These are phyloP conservation scores for Ormia ochracea DNA, from an alignment of 2,888 invertebrate genomes.

Conservation along the genomic window DNA sequence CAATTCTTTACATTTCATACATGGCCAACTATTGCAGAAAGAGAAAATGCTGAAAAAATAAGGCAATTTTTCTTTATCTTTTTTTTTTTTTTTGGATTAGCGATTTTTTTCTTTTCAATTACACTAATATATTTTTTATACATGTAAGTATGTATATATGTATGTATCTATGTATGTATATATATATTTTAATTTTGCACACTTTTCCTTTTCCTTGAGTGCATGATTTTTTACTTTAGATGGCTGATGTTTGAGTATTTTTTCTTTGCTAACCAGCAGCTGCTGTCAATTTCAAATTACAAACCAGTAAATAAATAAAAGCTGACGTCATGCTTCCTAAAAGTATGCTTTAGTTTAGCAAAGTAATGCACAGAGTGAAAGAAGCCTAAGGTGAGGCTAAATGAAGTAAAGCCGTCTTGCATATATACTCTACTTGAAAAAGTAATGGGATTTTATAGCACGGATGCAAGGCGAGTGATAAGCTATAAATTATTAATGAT, in stretches of 20 bases:
- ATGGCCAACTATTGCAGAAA: neutral
- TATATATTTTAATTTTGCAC: neutral
- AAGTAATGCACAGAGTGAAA: neutral
- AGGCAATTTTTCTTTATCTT: slow-evolving; percentile 50
- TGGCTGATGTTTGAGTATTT: slow-evolving; percentile 11
- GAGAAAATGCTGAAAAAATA: neutral
- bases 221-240: slow-evolving; percentile 25
- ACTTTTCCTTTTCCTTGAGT: neutral
- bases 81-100: neutral
- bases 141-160: too few relatives aligned
- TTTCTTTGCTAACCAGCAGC: slow-evolving; percentile 42
- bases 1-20: neutral
- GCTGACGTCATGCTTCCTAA: slow-evolving; percentile 55
- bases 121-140: slow-evolving; percentile 50
- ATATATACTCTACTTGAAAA: neutral
- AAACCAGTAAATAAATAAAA: slow-evolving; percentile 60
- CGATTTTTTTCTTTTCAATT: slow-evolving; percentile 36
- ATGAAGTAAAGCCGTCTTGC: neutral
- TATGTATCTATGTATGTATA: too few relatives aligned
- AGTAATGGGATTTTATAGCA: neutral
- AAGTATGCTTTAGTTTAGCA: slow-evolving; percentile 38
- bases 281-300: slow-evolving; percentile 61
- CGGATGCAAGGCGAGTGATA: neutral
- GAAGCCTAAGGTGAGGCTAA: neutral
- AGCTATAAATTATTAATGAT: too few relatives aligned